Percentiles rank a stretch among this genome's conserved stretches.
Conservation (phyloP, 2,113 vertebrate genomes). For the Gymnocephalus cernua region DNA sequence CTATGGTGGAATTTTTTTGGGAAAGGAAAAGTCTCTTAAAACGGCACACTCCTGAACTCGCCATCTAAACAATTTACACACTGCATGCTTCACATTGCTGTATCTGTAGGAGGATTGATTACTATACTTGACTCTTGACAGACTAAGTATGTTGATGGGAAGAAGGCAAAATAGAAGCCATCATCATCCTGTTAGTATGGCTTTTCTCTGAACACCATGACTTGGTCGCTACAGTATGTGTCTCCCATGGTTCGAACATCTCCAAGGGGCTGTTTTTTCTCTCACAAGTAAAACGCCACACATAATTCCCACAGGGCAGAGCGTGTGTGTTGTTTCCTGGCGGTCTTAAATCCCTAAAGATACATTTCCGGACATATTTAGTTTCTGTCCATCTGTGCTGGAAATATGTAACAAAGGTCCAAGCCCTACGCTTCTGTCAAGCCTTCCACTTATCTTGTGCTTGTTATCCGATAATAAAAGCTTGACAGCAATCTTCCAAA, state of each 20-base stretch:
- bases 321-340: constrained; percentile 20
- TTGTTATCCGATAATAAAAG: constrained; percentile 43
- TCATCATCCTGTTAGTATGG: neutral
- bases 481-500: constrained; percentile 21
- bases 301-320: constrained; percentile 44
- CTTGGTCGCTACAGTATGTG: neutral
- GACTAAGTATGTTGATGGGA: neutral
- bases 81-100: neutral
- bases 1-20: no score
- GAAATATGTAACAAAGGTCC: constrained; percentile 47
- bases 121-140: neutral
- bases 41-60: neutral
- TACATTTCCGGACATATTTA: constrained; percentile 29
- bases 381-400: constrained; percentile 18
- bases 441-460: constrained; percentile 11
- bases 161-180: neutral
- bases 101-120: constrained; percentile 1
- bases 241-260: constrained; percentile 18
- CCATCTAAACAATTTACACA: constrained; percentile 19
- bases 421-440: constrained; percentile 9
- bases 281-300: constrained; percentile 28
- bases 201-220: constrained; percentile 6
- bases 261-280: constrained; percentile 31
- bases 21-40: neutral
- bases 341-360: constrained; percentile 12